Evolutionary conservation across 2,888 invertebrate species (phyloP).

Genomic region (Zygogramma bicolorata): DNA sequence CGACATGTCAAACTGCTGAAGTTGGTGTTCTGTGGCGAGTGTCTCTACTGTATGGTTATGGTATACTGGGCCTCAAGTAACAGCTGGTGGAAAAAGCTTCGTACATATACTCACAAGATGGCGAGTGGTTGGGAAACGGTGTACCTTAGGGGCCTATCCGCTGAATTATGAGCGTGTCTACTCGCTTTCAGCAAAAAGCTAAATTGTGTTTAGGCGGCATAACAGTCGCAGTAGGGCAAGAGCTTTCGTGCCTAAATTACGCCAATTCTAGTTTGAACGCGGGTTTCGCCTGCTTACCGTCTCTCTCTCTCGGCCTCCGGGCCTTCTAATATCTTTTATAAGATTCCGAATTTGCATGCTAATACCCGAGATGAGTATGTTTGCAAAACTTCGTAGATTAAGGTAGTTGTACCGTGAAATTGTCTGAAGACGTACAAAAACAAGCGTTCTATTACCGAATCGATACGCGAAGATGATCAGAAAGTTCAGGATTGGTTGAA

Average conservation of each 20-base stretch:
- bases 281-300: slow-evolving; percentile 6
- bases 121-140: slow-evolving; percentile 43
- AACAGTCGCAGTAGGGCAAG: slow-evolving; percentile 35
- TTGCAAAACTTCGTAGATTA: slow-evolving; percentile 27
- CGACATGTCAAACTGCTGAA: too few species aligned
- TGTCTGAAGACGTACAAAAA: slow-evolving; percentile 16
- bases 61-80: slow-evolving; percentile 10
- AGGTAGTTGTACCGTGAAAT: slow-evolving; percentile 30
- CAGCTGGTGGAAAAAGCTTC: slow-evolving; percentile 25
- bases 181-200: slow-evolving; percentile 40
- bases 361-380: slow-evolving; percentile 32
- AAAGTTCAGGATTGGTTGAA: background rate
- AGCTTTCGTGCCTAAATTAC: slow-evolving; percentile 41
- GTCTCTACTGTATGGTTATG: too few species aligned
- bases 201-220: slow-evolving; percentile 48
- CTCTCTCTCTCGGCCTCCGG: background rate
- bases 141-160: slow-evolving; percentile 52
- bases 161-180: slow-evolving; percentile 47
- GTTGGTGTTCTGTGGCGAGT: too few species aligned
- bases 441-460: slow-evolving; percentile 9
- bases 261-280: slow-evolving; percentile 41
- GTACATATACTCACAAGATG: background rate
- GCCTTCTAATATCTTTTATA: slow-evolving; percentile 27
- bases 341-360: slow-evolving; percentile 36
- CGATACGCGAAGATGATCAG: background rate